Evolutionary conservation across 2,888 invertebrate species (phyloP), one percentile per base, ranked within the genome.

Genomic region (Tenthredo distinguenda): DNA sequence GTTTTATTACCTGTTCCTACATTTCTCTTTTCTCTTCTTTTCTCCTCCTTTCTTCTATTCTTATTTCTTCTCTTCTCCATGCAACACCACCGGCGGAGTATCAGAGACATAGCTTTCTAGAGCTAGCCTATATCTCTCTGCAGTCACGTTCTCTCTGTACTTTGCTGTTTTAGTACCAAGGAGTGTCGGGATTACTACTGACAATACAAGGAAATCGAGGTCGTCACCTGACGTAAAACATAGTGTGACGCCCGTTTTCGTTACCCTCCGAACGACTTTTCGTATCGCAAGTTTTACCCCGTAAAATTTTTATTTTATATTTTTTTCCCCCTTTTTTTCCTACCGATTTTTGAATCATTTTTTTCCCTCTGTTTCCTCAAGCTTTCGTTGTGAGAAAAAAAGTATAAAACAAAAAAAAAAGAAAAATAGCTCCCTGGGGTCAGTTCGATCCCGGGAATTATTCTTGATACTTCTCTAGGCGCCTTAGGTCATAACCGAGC

Each of bases 1-100:
- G 79, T 58, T 79, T 79, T 58, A 79, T 58, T 37, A 37, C 79
- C 79, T 79, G 79, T 79, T 85, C 58, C 84, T 65, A 58, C 58
- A 34, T 55, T 84, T 55, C 12, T 83, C 85, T 43, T 31, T 34
- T 74, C 50, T 34, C 37, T n/a, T 26, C 1, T 26, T 26, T 26
- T 15, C 31, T 18, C n/a, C n/a, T 31, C 50, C 18, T 47, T 7
- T 72, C 34, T 40, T 26, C 21, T 43, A 7, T 37, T 62, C 21
- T 15, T 26, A 15, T 18, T 18, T 26, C 47, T 26, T 43, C 10
- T 71, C 34, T 62, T 26, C 21, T 43, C 62, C 15, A 37, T 65
- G 72, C 71, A 15, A 34, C 62, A 6, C 2, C 82, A n/a, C 7
- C 7, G 5, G 0, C 55, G n/a, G 62, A 62, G 62, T 62, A 26